Percentiles rank a stretch among this genome's conserved stretches.
Evolutionary conservation across 2,888 invertebrate genomes (phyloP).

Genomic region (Smittia aterrima): DNA sequence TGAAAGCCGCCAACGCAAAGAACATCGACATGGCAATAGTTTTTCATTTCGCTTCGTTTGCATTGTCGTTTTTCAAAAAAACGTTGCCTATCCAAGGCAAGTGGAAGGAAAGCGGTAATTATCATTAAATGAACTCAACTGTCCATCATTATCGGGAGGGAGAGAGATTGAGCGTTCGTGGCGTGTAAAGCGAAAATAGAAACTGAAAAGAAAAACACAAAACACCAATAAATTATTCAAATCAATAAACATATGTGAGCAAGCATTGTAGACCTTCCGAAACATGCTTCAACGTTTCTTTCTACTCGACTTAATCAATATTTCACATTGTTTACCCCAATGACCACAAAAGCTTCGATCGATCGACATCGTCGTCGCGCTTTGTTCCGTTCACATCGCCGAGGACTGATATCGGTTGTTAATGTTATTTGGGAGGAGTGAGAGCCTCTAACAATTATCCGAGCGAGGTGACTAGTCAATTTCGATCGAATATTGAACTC

Average conservation of each 20-base stretch:
- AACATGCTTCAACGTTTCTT: not conserved
- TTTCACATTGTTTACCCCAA: conserved; percentile 36
- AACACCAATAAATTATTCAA: conserved; percentile 39
- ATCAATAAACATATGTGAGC: conserved; percentile 41
- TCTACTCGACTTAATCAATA: conserved; percentile 22
- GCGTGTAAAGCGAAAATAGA: conserved; percentile 29
- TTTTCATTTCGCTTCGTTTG: not conserved
- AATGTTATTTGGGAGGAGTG: no score
- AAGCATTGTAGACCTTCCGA: conserved; percentile 23
- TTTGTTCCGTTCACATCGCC: no score
- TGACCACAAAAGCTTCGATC: conserved; percentile 15
- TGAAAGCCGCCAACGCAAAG: not conserved
- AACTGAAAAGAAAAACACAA: not conserved
- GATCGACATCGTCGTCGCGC: not conserved
- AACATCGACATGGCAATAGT: not conserved
- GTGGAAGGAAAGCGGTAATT: conserved; percentile 25
- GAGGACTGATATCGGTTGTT: no score
- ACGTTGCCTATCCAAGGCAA: not conserved
- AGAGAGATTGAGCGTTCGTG: not conserved
- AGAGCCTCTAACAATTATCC: no score
- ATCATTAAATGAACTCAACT: conserved; percentile 40
- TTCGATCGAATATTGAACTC: no score
- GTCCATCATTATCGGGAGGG: conserved; percentile 33
- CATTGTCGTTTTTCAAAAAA: not conserved
- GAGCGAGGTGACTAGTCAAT: no score